These are phyloP conservation scores for Iselma pallidipennis DNA, from an alignment of 2,888 invertebrate species.

Conservation along the genomic window DNA sequence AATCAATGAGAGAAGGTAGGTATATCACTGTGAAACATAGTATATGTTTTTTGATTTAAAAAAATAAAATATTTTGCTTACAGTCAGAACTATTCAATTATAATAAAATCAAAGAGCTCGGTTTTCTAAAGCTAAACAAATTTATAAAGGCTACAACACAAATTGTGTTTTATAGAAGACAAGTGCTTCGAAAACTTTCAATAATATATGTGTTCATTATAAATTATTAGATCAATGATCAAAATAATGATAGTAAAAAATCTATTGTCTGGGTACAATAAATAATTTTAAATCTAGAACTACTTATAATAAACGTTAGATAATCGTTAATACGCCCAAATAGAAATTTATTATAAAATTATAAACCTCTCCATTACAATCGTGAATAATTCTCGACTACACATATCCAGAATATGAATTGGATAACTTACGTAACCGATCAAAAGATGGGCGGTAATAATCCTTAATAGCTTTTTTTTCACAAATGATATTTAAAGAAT, in stretches of 20 bases:
- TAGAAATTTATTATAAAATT: background rate
- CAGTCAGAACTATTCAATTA: background rate
- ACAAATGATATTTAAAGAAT: constrained; percentile 1
- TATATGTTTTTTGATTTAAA: background rate
- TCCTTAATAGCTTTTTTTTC: background rate
- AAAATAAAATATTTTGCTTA: background rate
- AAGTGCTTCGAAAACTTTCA: background rate
- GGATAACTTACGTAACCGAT: background rate
- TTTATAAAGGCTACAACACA: background rate
- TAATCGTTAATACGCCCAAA: background rate
- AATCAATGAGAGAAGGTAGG: constrained; percentile 8
- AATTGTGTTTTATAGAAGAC: background rate
- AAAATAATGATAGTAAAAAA: too few relatives aligned
- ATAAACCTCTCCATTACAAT: too few relatives aligned
- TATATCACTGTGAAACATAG: background rate
- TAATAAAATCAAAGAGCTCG: background rate
- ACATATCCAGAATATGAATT: background rate
- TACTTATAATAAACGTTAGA: background rate
- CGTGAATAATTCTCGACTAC: background rate
- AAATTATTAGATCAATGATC: too few relatives aligned
- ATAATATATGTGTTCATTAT: too few relatives aligned
- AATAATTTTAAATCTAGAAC: background rate
- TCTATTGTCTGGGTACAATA: background rate
- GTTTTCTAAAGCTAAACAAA: background rate
- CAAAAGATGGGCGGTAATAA: constrained; percentile 1